These are phyloP conservation scores for Philereme transversata DNA, from an alignment of 2,888 invertebrate genomes.

Conservation along the genomic window DNA sequence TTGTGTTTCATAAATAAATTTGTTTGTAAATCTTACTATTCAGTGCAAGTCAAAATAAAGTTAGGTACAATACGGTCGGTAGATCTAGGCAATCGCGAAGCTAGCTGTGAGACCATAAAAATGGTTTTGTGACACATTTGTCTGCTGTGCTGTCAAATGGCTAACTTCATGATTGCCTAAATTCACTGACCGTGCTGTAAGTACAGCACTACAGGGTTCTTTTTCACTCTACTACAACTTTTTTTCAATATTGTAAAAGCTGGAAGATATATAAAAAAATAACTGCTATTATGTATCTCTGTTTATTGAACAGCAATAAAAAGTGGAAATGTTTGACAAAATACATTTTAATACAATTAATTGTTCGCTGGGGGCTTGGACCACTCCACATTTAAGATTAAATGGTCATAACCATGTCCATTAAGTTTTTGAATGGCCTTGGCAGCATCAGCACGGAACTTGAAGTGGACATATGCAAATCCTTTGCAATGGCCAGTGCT, in stretches of 20 bases:
- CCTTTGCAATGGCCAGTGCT: slow-evolving; percentile 95
- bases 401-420: slow-evolving; percentile 98
- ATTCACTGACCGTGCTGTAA: no score
- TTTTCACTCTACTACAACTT: no score
- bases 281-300: slow-evolving; percentile 4
- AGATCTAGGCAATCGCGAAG: no score
- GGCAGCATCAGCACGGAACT: slow-evolving; percentile 94
- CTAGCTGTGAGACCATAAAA: no score
- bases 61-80: no score
- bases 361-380: slow-evolving; percentile 91
- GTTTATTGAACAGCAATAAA: slow-evolving; percentile 48
- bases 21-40: no score
- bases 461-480: slow-evolving; percentile 99
- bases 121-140: no score
- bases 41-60: no score
- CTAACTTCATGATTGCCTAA: no score
- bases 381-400: slow-evolving; percentile 99
- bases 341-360: slow-evolving; percentile 40
- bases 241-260: no score
- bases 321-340: slow-evolving; percentile 45
- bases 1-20: not conserved
- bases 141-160: no score
- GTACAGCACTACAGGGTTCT: no score
- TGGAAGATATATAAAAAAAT: not conserved
- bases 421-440: slow-evolving; percentile 95